These are phyloP conservation scores for Festucalex cinctus DNA, from an alignment of 2,113 vertebrate genomes.

Conservation along the genomic window DNA sequence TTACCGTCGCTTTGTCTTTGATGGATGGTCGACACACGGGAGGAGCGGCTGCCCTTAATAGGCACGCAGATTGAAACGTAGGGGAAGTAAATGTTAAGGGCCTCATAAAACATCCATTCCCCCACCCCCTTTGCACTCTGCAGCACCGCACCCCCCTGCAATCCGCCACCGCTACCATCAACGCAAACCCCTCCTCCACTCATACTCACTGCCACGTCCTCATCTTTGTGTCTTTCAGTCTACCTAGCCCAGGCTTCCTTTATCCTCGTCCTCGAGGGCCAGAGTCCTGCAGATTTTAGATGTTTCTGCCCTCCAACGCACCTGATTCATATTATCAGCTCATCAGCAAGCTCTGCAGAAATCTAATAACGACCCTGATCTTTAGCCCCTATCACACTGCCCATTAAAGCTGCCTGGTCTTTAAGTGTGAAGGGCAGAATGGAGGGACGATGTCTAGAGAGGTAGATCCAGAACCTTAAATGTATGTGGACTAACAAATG, in stretches of 20 bases:
- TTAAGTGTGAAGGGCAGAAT: too few relatives aligned
- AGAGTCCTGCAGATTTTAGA: too few relatives aligned
- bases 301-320: too few relatives aligned
- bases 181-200: conserved; percentile 30
- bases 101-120: conserved; percentile 76
- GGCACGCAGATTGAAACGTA: conserved; percentile 75
- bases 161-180: conserved; percentile 20
- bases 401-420: background rate
- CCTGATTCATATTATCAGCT: too few relatives aligned
- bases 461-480: too few relatives aligned
- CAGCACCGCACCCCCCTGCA: conserved; percentile 38
- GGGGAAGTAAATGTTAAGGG: conserved; percentile 79
- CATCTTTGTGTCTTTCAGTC: conserved; percentile 22
- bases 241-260: too few relatives aligned
- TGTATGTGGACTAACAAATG: too few relatives aligned
- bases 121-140: conserved; percentile 47
- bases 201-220: conserved; percentile 16
- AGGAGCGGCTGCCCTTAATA: conserved; percentile 74
- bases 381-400: background rate
- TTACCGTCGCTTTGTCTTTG: conserved; percentile 54
- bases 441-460: too few relatives aligned
- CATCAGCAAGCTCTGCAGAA: too few relatives aligned
- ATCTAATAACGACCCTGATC: background rate
- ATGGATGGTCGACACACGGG: conserved; percentile 74
- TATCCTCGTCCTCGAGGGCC: too few relatives aligned